Evolutionary conservation across 1,140 invertebrate species (phyloP).

Genomic region (Hyposmocoma kahamanoa): DNA sequence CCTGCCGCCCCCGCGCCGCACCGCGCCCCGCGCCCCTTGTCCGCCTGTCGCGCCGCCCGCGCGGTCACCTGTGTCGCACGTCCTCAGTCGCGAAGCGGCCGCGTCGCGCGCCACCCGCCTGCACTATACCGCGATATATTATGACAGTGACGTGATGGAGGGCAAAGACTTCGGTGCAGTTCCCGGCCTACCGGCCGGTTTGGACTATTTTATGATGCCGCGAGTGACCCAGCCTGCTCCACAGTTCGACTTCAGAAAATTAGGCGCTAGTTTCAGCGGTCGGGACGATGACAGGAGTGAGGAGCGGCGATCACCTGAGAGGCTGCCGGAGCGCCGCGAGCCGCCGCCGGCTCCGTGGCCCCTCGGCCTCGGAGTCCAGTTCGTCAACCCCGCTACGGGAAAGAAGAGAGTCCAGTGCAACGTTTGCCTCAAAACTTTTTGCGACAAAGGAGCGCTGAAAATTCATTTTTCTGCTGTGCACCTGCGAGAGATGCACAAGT

Average conservation of each 20-base stretch:
- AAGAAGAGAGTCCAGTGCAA: constrained; percentile 99
- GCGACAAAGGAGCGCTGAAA: constrained; percentile 99
- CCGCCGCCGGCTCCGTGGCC: constrained; percentile 75
- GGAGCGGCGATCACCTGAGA: constrained; percentile 52
- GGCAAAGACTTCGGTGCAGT: constrained; percentile 62
- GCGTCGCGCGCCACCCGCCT: constrained; percentile 64
- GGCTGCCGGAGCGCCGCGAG: constrained; percentile 51
- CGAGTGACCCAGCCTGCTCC: constrained; percentile 56
- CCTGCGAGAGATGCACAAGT: constrained; percentile 83
- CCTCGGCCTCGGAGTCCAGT: constrained; percentile 89
- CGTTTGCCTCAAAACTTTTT: constrained; percentile 99
- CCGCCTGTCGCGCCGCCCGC: constrained; percentile 59
- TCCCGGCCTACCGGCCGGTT: constrained; percentile 57
- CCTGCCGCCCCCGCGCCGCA: constrained; percentile 25
- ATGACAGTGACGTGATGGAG: constrained; percentile 66
- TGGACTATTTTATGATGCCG: constrained; percentile 72
- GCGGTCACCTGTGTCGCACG: constrained; percentile 70
- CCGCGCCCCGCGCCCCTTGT: constrained; percentile 30
- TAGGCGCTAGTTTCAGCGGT: constrained; percentile 69
- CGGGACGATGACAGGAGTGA: constrained; percentile 56
- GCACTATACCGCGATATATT: constrained; percentile 35
- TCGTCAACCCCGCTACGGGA: constrained; percentile 92
- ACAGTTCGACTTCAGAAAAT: constrained; percentile 71
- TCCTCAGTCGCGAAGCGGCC: constrained; percentile 69
- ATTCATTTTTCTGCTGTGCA: constrained; percentile 99